phyloP scores from a whole-genome alignment of 2,797 vertebrate species.

The Centroberyx gerrardi region DNA sequence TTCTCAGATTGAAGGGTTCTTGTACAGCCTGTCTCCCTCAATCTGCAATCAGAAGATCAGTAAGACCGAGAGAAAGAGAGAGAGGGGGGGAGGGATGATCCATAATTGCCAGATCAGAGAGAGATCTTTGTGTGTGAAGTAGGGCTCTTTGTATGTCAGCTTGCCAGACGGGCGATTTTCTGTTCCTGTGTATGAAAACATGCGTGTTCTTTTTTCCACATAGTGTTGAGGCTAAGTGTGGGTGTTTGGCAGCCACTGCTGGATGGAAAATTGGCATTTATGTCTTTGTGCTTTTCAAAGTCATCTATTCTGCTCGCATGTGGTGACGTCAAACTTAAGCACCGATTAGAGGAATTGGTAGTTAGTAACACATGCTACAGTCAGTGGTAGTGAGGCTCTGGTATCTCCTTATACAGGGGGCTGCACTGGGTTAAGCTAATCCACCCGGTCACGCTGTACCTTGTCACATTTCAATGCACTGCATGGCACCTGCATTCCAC shows the following conservation, averaged over 20 bases:
- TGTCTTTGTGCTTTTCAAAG: conserved; percentile 56
- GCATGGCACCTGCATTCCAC: conserved; percentile 2
- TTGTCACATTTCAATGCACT: conserved; percentile 12
- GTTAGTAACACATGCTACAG: conserved; percentile 32
- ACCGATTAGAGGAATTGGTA: conserved; percentile 50
- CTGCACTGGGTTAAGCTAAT: conserved; percentile 9
- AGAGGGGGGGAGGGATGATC: conserved; percentile 60
- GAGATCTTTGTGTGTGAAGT: conserved; percentile 78
- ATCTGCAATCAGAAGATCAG: conserved; percentile 80
- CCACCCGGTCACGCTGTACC: background rate
- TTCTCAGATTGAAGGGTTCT: conserved; percentile 79
- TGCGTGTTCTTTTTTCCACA: conserved; percentile 51
- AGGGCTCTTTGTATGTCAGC: conserved; percentile 68
- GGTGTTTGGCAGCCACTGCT: conserved; percentile 50
- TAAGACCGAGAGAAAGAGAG: conserved; percentile 56
- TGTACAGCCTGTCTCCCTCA: conserved; percentile 67
- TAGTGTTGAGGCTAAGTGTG: conserved; percentile 37
- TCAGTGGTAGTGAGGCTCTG: conserved; percentile 20
- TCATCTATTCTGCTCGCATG: conserved; percentile 60
- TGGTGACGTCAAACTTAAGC: conserved; percentile 64
- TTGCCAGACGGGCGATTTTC: conserved; percentile 59
- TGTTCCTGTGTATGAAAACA: conserved; percentile 73
- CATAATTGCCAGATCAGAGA: conserved; percentile 82
- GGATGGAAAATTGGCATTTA: conserved; percentile 54
- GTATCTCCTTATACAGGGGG: conserved; percentile 18